Evolutionary conservation across 2,888 invertebrate genomes (phyloP), one percentile per base, ranked within the genome.

Genomic region (Leistus spinibarbis): DNA sequence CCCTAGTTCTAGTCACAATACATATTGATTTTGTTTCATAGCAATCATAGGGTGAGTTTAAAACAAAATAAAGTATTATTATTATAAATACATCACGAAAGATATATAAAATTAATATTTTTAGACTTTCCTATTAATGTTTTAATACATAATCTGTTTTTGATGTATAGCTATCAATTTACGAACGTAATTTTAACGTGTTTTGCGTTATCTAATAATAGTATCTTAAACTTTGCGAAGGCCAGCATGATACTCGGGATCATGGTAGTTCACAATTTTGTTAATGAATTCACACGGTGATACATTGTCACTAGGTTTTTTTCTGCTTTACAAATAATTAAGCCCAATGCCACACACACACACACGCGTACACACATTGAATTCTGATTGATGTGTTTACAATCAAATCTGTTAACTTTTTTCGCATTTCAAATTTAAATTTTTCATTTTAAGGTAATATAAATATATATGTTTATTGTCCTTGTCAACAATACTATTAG

Each of bases 321-420:
- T 40, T 40, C 40, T 40, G 40, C 54, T 67, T 67, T 67, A 67
- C 66, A 54, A 22, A 67, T 27, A 54, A 67, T 62, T 53, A 19
- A 19, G 19, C 57, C 20, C 23, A 70, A 62, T 62, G 22, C 62
- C 53, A 62, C 63, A 60, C 57, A 70, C 63, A 60, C n/a, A n/a
- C n/a, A n/a, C n/a, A n/a, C n/a, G n/a, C n/a, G n/a, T n/a, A 62
- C 63, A 60, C 57, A 70, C 63, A 60, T 63, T 69, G 40, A 60
- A 60, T 40, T 69, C 24, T 20, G 60, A 69, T 70, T 70, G 62
- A 70, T 70, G 17, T 63, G 63, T 70, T 70, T 70, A 70, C 62
- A 62, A 27, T 20, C 27, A 53, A 20, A 53, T 40, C 62, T 53
- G 62, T 53, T 16, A 3, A 27, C 69, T 70, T 54, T 62, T 70